A percentile compares a stretch with the other conserved stretches of the same genome.
Evolutionary conservation across 2,888 invertebrate species (phyloP).

Genomic region (Nomada fucata): DNA sequence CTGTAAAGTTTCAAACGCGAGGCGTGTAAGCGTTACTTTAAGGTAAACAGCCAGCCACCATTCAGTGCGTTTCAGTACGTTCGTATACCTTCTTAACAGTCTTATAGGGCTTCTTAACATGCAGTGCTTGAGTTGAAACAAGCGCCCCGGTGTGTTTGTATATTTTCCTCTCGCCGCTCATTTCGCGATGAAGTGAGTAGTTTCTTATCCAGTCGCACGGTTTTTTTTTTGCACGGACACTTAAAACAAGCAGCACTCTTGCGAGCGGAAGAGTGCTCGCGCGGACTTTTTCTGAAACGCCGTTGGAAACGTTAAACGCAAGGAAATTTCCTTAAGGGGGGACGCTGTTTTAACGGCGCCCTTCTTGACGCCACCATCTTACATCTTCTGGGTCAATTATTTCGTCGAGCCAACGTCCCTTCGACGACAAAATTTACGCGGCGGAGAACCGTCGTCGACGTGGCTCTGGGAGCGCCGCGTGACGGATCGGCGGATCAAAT

Average conservation of each 20-base stretch:
- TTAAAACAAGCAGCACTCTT: not conserved
- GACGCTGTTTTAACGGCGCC: too few relatives aligned
- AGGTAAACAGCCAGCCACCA: slow-evolving; percentile 38
- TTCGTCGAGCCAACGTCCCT: not conserved
- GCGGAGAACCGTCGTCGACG: too few relatives aligned
- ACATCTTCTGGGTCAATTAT: too few relatives aligned
- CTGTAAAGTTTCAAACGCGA: slow-evolving; percentile 37
- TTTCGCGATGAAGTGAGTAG: slow-evolving; percentile 31
- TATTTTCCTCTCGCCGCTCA: slow-evolving; percentile 40
- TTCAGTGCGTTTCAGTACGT: slow-evolving; percentile 34
- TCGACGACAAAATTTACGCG: not conserved
- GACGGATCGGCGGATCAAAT: too few relatives aligned
- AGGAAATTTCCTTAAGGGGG: too few relatives aligned
- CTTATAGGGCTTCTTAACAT: slow-evolving; percentile 52
- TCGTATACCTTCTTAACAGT: slow-evolving; percentile 50
- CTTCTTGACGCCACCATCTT: too few relatives aligned
- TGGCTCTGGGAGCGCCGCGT: too few relatives aligned
- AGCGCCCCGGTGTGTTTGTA: slow-evolving; percentile 15
- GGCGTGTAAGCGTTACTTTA: slow-evolving; percentile 42
- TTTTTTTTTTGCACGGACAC: not conserved
- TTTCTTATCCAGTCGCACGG: slow-evolving; percentile 30
- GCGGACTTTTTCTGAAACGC: not conserved
- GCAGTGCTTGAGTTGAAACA: slow-evolving; percentile 37
- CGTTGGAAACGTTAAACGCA: not conserved
- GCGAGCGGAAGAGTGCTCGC: not conserved